phyloP scores from a whole-genome alignment of 2,113 vertebrate species.

The Eptesicus fuscus region DNA sequence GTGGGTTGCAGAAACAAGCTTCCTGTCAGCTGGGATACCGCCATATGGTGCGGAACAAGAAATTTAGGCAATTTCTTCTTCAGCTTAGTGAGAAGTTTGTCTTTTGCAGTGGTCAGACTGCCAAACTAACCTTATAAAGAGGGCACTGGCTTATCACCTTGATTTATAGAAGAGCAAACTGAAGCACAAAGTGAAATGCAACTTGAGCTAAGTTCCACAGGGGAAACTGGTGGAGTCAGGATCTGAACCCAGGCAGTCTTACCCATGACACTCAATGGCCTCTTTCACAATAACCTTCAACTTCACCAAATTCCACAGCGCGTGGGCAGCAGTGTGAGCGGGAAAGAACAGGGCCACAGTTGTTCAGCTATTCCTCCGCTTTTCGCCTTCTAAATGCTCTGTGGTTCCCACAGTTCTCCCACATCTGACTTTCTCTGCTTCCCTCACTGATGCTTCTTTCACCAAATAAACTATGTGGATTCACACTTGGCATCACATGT shows the following conservation, averaged over 20 bases:
- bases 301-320: background rate
- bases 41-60: slow-evolving; percentile 43
- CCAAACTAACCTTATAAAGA: background rate
- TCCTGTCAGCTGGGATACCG: slow-evolving; percentile 49
- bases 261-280: rapidly evolving
- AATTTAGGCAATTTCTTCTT: slow-evolving; percentile 24
- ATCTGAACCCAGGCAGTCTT: background rate
- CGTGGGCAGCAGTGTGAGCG: rapidly evolving
- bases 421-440: background rate
- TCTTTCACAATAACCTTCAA: background rate
- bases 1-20: slow-evolving; percentile 34
- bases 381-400: background rate
- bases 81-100: slow-evolving; percentile 55
- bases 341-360: rapidly evolving
- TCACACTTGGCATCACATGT: background rate
- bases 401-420: background rate
- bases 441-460: background rate
- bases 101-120: background rate
- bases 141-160: background rate
- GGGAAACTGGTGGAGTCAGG: background rate
- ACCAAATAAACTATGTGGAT: rapidly evolving
- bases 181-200: background rate
- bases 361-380: background rate
- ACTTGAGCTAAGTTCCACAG: background rate
- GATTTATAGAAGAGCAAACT: background rate